Evolutionary conservation across 2,888 invertebrate genomes (phyloP).

Genomic region (Lepetodrilus schrolli): DNA sequence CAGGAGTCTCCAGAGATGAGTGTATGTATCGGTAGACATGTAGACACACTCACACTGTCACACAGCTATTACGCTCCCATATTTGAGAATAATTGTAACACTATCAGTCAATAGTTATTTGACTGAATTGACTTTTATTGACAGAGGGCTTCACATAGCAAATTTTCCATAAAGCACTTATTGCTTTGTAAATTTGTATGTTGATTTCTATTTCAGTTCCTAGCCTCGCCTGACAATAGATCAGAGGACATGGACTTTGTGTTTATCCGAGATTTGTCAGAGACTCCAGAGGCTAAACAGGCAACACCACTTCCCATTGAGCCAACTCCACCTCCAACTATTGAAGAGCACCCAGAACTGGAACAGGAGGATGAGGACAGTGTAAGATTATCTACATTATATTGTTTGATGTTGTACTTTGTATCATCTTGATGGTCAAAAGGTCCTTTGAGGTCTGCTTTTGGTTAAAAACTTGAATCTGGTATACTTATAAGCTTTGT

Average conservation of each 20-base stretch:
- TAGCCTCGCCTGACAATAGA: not conserved
- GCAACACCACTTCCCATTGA: slow-evolving; percentile 40
- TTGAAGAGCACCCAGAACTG: not conserved
- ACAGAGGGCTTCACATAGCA: not conserved
- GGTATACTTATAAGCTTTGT: too few species aligned
- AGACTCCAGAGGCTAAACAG: slow-evolving; percentile 12
- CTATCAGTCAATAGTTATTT: too few species aligned
- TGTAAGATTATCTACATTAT: not conserved
- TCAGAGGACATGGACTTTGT: not conserved
- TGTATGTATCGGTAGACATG: not conserved
- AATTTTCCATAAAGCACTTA: not conserved
- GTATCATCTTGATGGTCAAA: too few species aligned
- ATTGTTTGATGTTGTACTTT: not conserved
- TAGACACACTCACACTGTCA: not conserved
- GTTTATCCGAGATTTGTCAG: not conserved
- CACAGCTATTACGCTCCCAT: not conserved
- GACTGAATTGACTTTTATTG: not conserved
- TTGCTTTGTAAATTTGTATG: not conserved
- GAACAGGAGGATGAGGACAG: slow-evolving; percentile 15
- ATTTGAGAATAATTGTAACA: not conserved
- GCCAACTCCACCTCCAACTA: slow-evolving; percentile 34
- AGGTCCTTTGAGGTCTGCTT: too few species aligned
- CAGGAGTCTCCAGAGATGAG: not conserved
- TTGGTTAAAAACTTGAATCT: too few species aligned
- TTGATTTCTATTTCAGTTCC: not conserved